Evolutionary conservation across 2,113 vertebrate genomes (phyloP).

Genomic region (Stegastes partitus): DNA sequence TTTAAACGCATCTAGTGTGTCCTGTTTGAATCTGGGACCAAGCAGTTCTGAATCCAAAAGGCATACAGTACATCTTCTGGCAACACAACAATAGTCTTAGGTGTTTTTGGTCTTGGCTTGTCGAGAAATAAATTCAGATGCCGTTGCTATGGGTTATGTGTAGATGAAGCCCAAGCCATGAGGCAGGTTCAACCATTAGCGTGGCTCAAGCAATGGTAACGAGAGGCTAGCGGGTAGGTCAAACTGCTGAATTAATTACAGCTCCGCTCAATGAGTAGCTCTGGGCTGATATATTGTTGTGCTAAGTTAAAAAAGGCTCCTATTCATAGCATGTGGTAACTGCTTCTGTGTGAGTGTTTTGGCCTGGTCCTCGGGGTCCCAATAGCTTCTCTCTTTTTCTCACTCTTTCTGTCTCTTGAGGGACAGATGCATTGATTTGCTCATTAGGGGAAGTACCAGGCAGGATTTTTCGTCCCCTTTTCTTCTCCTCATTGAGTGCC

Average conservation of each 20-base stretch:
- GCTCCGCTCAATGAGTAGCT: conserved; percentile 74
- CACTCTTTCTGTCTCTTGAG: conserved; percentile 75
- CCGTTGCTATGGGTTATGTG: conserved; percentile 60
- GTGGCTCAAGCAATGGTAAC: conserved; percentile 59
- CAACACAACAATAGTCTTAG: conserved; percentile 15
- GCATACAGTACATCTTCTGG: conserved; percentile 28
- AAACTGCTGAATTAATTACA: conserved; percentile 84
- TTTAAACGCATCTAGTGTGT: conserved; percentile 38
- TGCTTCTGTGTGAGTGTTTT: conserved; percentile 84
- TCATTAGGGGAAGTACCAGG: conserved; percentile 84
- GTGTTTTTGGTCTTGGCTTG: conserved; percentile 37
- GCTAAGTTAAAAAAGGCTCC: conserved; percentile 83
- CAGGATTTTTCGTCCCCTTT: conserved; percentile 75
- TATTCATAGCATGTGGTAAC: conserved; percentile 82
- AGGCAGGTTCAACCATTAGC: conserved; percentile 69
- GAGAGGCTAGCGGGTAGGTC: conserved; percentile 79
- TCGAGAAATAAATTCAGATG: conserved; percentile 48
- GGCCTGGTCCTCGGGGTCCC: conserved; percentile 78
- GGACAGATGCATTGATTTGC: conserved; percentile 87
- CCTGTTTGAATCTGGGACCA: conserved; percentile 23
- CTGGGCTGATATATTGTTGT: conserved; percentile 82
- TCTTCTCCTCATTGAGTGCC: conserved; percentile 81
- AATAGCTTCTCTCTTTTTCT: conserved; percentile 74
- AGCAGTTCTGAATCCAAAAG: conserved; percentile 26
- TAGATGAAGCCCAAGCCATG: conserved; percentile 56